Evolutionary conservation across 2,113 vertebrate genomes (phyloP).

Genomic region (Hucho hucho): DNA sequence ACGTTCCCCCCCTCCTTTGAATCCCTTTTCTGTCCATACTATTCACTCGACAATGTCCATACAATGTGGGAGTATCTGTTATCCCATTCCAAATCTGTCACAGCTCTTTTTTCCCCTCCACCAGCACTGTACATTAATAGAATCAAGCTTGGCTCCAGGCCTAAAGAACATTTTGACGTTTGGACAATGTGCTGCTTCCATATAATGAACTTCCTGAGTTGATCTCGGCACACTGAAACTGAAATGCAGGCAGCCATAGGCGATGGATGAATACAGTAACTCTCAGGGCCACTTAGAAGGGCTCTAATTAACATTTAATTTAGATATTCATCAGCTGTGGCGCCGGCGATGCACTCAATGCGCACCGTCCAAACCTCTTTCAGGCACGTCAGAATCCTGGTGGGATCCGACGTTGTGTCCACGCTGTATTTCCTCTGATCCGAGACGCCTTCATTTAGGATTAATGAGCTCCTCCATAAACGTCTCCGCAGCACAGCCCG

Average conservation of each 20-base stretch:
- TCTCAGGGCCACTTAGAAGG: conserved; percentile 54
- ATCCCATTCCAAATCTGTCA: conserved; percentile 8
- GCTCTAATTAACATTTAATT: conserved; percentile 73
- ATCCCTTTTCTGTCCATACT: not conserved
- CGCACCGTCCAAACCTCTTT: conserved; percentile 57
- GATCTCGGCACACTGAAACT: conserved; percentile 22
- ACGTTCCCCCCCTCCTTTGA: conserved; percentile 7
- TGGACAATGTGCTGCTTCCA: conserved; percentile 29
- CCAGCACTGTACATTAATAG: conserved; percentile 40
- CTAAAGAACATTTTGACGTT: conserved; percentile 55
- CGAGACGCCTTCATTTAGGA: conserved; percentile 66
- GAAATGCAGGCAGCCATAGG: conserved; percentile 44
- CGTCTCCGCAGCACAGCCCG: conserved; percentile 42
- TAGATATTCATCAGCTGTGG: conserved; percentile 48
- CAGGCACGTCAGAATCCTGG: conserved; percentile 49
- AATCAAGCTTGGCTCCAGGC: conserved; percentile 51
- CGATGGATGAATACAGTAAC: conserved; percentile 47
- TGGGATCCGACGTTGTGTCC: conserved; percentile 53
- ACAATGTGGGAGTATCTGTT: conserved; percentile 18
- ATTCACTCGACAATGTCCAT: conserved; percentile 15
- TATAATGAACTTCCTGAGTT: conserved; percentile 55
- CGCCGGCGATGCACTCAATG: conserved; percentile 47
- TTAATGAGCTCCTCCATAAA: conserved; percentile 75
- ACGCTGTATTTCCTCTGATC: conserved; percentile 64
- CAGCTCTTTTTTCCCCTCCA: conserved; percentile 20